A percentile compares a stretch with the other conserved stretches of the same genome.
phyloP scores from a whole-genome alignment of 2,113 vertebrate genomes.

The Gila orcuttii region DNA sequence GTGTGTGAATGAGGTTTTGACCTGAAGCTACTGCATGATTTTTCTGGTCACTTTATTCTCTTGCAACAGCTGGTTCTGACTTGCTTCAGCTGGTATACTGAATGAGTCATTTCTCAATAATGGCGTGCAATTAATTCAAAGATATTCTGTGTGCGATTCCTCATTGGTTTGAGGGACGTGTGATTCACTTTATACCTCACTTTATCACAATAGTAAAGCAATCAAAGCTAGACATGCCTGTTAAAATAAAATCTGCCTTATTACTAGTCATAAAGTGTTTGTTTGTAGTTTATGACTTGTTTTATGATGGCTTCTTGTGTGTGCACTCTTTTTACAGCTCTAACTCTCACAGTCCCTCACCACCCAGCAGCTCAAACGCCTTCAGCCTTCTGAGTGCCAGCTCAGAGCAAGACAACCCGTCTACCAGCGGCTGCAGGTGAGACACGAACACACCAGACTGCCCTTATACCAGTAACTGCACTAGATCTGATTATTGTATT shows the following conservation, averaged over 20 bases:
- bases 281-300: neutral
- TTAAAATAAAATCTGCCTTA: neutral
- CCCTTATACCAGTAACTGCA: neutral
- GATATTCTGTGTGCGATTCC: neutral
- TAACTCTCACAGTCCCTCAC: constrained; percentile 79
- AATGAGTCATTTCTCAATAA: neutral
- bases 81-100: neutral
- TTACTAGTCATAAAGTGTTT: neutral
- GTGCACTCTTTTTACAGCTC: constrained; percentile 65
- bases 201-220: neutral
- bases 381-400: constrained; percentile 85
- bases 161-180: neutral
- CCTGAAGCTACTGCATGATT: neutral
- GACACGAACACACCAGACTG: constrained; percentile 12
- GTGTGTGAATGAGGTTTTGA: neutral
- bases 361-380: constrained; percentile 81
- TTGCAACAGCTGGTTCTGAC: neutral
- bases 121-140: neutral
- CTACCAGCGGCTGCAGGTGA: constrained; percentile 89
- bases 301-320: constrained; percentile 1
- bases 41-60: neutral
- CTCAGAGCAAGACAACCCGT: constrained; percentile 86
- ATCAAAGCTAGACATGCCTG: neutral
- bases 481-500: neutral
- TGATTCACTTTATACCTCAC: neutral